phyloP scores from a whole-genome alignment of 2,797 vertebrate species.

The Heterohyrax brucei region DNA sequence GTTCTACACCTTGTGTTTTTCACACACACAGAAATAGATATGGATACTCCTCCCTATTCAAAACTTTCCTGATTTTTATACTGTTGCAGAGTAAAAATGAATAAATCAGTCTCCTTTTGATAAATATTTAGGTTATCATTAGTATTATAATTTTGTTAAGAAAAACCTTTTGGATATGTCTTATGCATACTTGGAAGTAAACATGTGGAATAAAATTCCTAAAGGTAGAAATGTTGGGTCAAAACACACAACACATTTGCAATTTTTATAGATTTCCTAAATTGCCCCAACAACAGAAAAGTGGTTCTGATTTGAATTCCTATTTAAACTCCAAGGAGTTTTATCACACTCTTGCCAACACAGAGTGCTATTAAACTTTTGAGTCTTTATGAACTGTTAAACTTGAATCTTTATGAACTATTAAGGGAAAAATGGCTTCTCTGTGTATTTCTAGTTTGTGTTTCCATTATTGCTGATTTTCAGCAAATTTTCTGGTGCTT shows the following conservation, averaged over 20 bases:
- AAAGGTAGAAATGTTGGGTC: background rate
- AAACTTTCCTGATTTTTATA: background rate
- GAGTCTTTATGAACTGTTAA: background rate
- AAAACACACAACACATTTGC: background rate
- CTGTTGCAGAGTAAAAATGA: background rate
- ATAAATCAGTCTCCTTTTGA: background rate
- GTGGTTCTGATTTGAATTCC: background rate
- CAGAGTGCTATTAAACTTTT: background rate
- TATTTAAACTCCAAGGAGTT: background rate
- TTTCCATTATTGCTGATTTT: background rate
- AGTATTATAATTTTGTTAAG: background rate
- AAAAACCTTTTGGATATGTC: background rate
- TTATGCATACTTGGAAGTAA: background rate
- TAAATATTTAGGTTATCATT: background rate
- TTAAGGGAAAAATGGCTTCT: background rate
- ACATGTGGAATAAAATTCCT: background rate
- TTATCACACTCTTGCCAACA: background rate
- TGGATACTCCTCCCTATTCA: background rate
- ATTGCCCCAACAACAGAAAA: background rate
- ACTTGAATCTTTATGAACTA: background rate
- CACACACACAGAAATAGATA: background rate
- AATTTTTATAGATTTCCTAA: background rate
- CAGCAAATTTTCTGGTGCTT: no score
- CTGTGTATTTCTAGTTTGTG: background rate
- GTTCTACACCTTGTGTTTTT: background rate